Conservation (phyloP, 2,113 vertebrate species). For the Phycodurus eques region DNA sequence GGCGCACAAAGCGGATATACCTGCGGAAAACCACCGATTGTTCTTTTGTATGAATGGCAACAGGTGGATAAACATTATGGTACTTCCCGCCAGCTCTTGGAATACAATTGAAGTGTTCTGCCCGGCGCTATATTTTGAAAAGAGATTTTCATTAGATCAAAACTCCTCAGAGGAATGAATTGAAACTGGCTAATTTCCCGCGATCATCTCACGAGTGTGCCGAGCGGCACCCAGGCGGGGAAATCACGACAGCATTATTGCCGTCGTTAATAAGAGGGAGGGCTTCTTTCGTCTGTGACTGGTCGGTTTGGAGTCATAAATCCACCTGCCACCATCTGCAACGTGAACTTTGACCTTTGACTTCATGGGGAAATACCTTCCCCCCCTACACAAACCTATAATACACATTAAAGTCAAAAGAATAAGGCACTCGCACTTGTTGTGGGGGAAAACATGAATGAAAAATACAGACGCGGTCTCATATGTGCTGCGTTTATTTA, state of each 20-base stretch:
- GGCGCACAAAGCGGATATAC: too few relatives aligned
- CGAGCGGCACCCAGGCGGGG: too few relatives aligned
- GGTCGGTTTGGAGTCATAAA: not conserved
- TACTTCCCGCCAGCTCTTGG: too few relatives aligned
- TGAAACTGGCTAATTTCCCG: too few relatives aligned
- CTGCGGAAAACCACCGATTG: too few relatives aligned
- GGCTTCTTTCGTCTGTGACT: not conserved
- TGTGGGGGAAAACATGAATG: not conserved
- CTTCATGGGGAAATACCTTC: not conserved
- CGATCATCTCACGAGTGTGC: too few relatives aligned
- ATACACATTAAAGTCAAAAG: not conserved
- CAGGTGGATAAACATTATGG: too few relatives aligned
- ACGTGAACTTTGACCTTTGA: constrained; percentile 25
- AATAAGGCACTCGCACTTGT: not conserved
- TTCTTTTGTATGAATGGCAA: too few relatives aligned
- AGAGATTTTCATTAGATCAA: too few relatives aligned
- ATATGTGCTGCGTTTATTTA: not conserved
- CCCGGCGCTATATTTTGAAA: too few relatives aligned
- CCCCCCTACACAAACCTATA: not conserved
- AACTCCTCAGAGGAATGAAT: too few relatives aligned
- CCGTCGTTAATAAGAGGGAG: not conserved
- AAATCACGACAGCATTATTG: not conserved
- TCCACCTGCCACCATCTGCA: constrained; percentile 9
- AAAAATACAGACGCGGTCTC: not conserved
- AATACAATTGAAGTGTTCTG: too few relatives aligned